phyloP scores from a whole-genome alignment of 2,888 invertebrate genomes.

The Aelia acuminata region DNA sequence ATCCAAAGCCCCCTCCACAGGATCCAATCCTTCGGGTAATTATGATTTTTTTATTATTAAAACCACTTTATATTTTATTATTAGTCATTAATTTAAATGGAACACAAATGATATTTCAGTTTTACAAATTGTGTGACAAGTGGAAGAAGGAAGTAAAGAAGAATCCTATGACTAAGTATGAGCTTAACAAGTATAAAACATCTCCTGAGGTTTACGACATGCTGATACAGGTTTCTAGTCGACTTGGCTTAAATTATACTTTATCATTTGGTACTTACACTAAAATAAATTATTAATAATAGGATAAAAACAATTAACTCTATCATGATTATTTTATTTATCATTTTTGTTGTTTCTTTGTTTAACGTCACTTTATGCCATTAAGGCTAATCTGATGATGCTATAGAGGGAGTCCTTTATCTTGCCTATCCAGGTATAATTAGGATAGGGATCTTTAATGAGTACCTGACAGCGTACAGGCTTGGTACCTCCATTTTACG shows the following conservation, averaged over 20 bases:
- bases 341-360: too few relatives aligned
- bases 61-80: slow-evolving; percentile 50
- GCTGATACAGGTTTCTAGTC: slow-evolving; percentile 74
- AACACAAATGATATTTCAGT: slow-evolving; percentile 71
- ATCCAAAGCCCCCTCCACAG: slow-evolving; percentile 75
- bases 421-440: too few relatives aligned
- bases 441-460: too few relatives aligned
- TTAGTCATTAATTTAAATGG: background rate
- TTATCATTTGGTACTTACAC: slow-evolving; percentile 72
- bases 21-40: slow-evolving; percentile 80
- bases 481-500: too few relatives aligned
- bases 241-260: slow-evolving; percentile 74
- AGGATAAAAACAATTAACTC: background rate
- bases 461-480: too few relatives aligned
- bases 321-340: background rate
- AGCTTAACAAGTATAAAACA: slow-evolving; percentile 73
- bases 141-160: slow-evolving; percentile 80
- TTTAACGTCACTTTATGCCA: too few relatives aligned
- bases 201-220: slow-evolving; percentile 74
- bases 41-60: slow-evolving; percentile 63
- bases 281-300: background rate
- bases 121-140: slow-evolving; percentile 82
- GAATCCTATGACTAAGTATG: slow-evolving; percentile 75
- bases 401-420: too few relatives aligned
- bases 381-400: too few relatives aligned